Evolutionary conservation across 2,888 invertebrate species (phyloP).

Genomic region (Xestoiulus laeticollis): DNA sequence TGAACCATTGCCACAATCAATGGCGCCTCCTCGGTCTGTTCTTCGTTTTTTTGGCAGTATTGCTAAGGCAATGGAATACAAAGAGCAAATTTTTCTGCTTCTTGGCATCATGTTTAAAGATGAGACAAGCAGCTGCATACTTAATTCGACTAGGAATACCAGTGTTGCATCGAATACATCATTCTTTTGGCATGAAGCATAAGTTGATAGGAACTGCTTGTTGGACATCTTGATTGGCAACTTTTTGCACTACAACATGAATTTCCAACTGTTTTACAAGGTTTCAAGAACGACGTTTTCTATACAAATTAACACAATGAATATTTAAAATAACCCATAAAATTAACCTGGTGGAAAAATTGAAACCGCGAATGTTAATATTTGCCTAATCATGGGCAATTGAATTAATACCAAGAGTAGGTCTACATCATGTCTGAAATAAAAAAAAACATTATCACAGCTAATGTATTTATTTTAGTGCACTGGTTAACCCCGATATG

Average conservation of each 20-base stretch:
- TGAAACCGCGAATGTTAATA: no score
- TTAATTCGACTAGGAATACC: neutral
- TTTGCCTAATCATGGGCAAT: no score
- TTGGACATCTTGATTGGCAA: neutral
- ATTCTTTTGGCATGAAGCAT: neutral
- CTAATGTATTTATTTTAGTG: no score
- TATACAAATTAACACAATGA: neutral
- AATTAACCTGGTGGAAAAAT: no score
- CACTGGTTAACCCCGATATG: no score
- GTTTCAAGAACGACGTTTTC: neutral
- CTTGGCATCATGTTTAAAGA: conserved; percentile 33
- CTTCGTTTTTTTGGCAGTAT: neutral
- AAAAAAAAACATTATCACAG: no score
- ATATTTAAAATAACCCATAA: no score
- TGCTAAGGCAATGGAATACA: neutral
- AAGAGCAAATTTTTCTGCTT: neutral
- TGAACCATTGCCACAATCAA: neutral
- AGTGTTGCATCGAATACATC: neutral
- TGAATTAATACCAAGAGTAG: no score
- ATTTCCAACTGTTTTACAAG: neutral
- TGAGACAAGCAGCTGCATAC: neutral
- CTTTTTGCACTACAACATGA: neutral
- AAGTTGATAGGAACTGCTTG: neutral
- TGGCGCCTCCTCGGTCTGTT: neutral
- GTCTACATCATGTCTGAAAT: no score